Base-by-base conservation (phyloP, 2,888 invertebrate genomes). In the Cerceris rybyensis region DNA sequence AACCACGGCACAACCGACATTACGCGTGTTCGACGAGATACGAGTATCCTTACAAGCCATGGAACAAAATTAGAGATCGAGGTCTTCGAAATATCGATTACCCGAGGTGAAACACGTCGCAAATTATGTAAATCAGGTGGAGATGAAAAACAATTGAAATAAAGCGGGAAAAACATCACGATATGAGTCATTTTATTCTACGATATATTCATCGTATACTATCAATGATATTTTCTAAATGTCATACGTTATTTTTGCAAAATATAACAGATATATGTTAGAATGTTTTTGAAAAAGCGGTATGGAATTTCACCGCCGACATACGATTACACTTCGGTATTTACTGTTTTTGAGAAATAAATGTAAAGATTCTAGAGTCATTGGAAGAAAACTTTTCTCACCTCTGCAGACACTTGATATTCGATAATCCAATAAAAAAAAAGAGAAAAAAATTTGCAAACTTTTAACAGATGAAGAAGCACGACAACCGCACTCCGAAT, bases 31-130 rank as follows among this genome's bases (percentile, higher is more conserved):
- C 16, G 17, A 16, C 14, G 46, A 41, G 8, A 49, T 43, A n/a
- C 7, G 7, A 42, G n/a, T 9, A 58, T 43, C 8, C 42, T 67
- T 46, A 46, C 43, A 11, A 16, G 16, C 41, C 9, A 61, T 39
- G 49, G 8, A 14, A 17, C 9, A 11, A 69, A 70, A 70, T 76
- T 68, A 49, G 72, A 63, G 49, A 68, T 65, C 74, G 68, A 75
- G 81, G 81, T 82, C 82, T 82, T 71, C 67, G 50, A 63, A 83
- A 82, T 88, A 88, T 88, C 85, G 88, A 88, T 88, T 85, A 81
- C 61, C 78, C 66, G 73, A 75, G 71, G 75, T 59, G 81, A 85
- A 87, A 83, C 72, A 46, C 77, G 70, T 57, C 66, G 49, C 69
- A 49, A 64, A 63, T 67, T 41, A 58, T 17, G 39, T 43, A n/a